phyloP scores from a whole-genome alignment of 1,140 invertebrate species.

The Drosophila quadrilineata region DNA sequence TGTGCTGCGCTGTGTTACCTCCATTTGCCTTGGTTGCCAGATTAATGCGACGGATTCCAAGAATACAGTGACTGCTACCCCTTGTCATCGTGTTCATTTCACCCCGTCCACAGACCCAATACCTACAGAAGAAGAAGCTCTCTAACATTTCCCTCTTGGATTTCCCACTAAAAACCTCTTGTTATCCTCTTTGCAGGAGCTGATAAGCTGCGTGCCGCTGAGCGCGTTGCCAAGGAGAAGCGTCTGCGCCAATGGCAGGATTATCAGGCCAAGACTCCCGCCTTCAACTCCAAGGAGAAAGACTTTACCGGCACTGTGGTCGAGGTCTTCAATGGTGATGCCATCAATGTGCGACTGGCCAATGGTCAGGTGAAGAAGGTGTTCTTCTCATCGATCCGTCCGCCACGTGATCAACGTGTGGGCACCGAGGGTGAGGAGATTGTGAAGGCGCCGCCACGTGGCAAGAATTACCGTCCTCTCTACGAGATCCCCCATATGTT shows the following conservation, averaged over 20 bases:
- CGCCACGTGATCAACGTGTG: constrained; percentile 88
- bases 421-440: constrained; percentile 82
- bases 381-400: constrained; percentile 96
- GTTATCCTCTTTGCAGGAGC: constrained; percentile 83
- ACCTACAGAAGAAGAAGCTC: no score
- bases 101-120: constrained; percentile 71
- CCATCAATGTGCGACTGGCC: constrained; percentile 90
- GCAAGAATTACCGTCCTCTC: constrained; percentile 89
- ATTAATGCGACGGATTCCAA: constrained; percentile 77
- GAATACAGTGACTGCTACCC: constrained; percentile 49
- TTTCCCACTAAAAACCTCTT: not conserved
- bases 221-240: constrained; percentile 94
- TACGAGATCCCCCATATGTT: constrained; percentile 99
- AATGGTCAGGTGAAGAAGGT: constrained; percentile 94
- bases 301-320: constrained; percentile 93
- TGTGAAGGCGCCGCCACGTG: constrained; percentile 84
- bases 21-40: constrained; percentile 43
- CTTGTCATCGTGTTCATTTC: constrained; percentile 70
- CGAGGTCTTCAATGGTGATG: constrained; percentile 97
- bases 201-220: constrained; percentile 91
- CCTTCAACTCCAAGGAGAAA: constrained; percentile 89
- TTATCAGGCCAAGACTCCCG: constrained; percentile 85
- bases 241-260: constrained; percentile 94
- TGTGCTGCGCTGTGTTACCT: constrained; percentile 33
- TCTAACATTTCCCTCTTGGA: not conserved